Evolutionary conservation across 2,113 vertebrate genomes (phyloP).

Genomic region (Caranx ignobilis): DNA sequence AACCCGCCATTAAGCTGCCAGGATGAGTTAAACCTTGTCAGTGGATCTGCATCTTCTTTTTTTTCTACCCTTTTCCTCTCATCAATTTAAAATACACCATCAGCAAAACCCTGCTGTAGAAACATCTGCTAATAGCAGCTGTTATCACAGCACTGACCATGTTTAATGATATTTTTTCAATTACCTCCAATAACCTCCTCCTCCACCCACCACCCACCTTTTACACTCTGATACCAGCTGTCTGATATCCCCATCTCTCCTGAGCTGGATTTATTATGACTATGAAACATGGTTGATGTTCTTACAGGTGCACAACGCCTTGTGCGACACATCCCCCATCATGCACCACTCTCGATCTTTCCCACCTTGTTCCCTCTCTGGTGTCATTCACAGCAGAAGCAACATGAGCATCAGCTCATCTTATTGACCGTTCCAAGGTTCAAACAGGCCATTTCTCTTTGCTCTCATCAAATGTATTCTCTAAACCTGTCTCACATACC

Average conservation of each 20-base stretch:
- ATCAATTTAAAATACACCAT: slow-evolving; percentile 11
- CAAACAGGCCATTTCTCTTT: slow-evolving; percentile 1
- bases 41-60: not conserved
- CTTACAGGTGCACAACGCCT: not conserved
- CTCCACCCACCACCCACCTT: not conserved
- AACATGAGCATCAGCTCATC: not conserved
- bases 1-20: slow-evolving; percentile 36
- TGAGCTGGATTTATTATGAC: slow-evolving; percentile 30
- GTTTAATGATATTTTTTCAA: slow-evolving; percentile 42
- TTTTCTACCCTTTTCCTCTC: not conserved
- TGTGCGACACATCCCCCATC: not conserved
- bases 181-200: slow-evolving; percentile 9
- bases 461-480: not conserved
- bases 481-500: not conserved
- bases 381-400: slow-evolving; percentile 1
- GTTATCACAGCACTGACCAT: slow-evolving; percentile 15
- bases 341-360: not conserved
- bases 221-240: not conserved
- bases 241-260: slow-evolving; percentile 25
- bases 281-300: slow-evolving; percentile 22
- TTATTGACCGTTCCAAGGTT: slow-evolving; percentile 16
- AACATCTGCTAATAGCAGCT: slow-evolving; percentile 52
- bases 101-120: slow-evolving; percentile 20
- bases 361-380: not conserved
- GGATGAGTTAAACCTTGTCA: slow-evolving; percentile 6